A percentile compares a stretch with the other conserved stretches of the same genome.
Conservation (phyloP, 2,113 vertebrate genomes). For the Sprattus sprattus region DNA sequence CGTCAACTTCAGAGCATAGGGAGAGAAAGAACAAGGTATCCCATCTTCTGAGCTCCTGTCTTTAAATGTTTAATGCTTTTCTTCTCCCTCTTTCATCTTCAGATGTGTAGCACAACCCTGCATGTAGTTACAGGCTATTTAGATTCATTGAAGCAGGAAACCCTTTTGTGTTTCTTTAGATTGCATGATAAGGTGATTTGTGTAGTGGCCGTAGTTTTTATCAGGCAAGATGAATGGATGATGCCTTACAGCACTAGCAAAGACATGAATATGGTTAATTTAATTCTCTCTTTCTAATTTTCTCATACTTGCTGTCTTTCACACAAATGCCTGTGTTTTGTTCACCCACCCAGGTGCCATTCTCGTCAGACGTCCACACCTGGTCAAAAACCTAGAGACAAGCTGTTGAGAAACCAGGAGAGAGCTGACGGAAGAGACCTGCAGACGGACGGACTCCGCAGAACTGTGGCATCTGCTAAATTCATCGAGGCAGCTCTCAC, state of each 20-base stretch:
- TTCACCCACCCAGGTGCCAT: slow-evolving; percentile 66
- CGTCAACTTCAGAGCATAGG: not conserved
- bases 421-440: slow-evolving; percentile 23
- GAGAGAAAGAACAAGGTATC: not conserved
- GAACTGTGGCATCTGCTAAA: slow-evolving; percentile 47
- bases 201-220: not conserved
- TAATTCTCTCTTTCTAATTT: slow-evolving; percentile 14
- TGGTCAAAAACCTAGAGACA: slow-evolving; percentile 25
- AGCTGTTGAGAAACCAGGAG: slow-evolving; percentile 24
- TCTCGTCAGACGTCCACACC: slow-evolving; percentile 46
- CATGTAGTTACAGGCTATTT: slow-evolving; percentile 27
- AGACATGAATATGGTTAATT: not conserved
- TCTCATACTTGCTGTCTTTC: not conserved
- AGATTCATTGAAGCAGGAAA: slow-evolving; percentile 32
- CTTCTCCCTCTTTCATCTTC: slow-evolving; percentile 23
- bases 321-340: slow-evolving; percentile 1
- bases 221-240: not conserved
- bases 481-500: slow-evolving; percentile 43
- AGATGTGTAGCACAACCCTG: slow-evolving; percentile 29
- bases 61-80: slow-evolving; percentile 17
- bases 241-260: not conserved
- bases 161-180: slow-evolving; percentile 25
- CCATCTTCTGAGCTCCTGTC: not conserved
- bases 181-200: not conserved
- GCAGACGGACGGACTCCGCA: slow-evolving; percentile 29